phyloP scores from a whole-genome alignment of 2,113 vertebrate species.

The Sula dactylatra region DNA sequence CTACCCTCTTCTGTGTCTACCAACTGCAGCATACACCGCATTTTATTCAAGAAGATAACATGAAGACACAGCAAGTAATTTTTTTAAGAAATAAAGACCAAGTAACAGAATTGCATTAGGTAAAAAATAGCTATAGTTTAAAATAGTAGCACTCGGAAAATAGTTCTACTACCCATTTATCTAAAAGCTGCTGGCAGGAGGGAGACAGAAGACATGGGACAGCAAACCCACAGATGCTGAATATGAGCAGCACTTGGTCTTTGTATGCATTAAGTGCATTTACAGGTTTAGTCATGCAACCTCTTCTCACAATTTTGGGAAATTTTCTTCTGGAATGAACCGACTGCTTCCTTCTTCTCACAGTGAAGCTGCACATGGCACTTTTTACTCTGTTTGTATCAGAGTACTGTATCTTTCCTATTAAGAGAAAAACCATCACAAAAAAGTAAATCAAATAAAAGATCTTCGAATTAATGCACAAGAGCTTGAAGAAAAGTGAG shows the following conservation, averaged over 20 bases:
- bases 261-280: background rate
- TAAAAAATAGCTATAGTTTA: constrained; percentile 27
- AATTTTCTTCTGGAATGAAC: background rate
- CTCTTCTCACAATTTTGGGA: background rate
- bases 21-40: background rate
- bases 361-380: background rate
- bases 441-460: background rate
- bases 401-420: background rate
- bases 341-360: background rate
- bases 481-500: background rate
- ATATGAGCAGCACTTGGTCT: background rate
- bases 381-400: background rate
- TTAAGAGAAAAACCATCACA: background rate
- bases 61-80: background rate
- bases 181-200: background rate
- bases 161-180: background rate
- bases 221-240: background rate
- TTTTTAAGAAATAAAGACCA: background rate
- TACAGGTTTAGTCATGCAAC: background rate
- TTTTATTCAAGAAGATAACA: background rate
- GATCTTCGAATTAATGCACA: background rate
- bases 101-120: background rate
- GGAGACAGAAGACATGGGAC: background rate
- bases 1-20: background rate
- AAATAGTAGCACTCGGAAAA: constrained; percentile 35